Conservation (phyloP, 2,888 invertebrate genomes). For the Alitta virens region DNA sequence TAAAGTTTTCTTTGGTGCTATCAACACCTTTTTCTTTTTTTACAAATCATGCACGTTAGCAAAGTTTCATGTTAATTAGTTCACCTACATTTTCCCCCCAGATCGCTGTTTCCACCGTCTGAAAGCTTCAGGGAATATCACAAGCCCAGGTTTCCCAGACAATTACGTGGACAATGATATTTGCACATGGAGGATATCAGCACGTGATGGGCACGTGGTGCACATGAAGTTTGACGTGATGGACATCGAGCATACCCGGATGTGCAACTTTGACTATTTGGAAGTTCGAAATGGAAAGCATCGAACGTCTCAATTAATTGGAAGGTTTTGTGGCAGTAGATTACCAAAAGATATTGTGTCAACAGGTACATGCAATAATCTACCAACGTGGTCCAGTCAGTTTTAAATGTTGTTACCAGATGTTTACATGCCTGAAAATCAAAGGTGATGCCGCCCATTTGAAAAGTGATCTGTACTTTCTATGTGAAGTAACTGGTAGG, state of each 20-base stretch:
- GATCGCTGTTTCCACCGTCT: slow-evolving; percentile 15
- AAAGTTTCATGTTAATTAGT: no score
- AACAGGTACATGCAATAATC: slow-evolving; percentile 7
- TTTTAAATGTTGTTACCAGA: no score
- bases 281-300: slow-evolving; percentile 22
- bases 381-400: no score
- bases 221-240: slow-evolving; percentile 18
- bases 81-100: no score
- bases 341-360: slow-evolving; percentile 13
- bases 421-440: no score
- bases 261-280: slow-evolving; percentile 24
- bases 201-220: slow-evolving; percentile 6
- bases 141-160: slow-evolving; percentile 11
- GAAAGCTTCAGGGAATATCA: slow-evolving; percentile 14
- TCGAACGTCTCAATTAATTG: slow-evolving; percentile 15
- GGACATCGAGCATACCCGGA: slow-evolving; percentile 22
- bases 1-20: no score
- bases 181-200: slow-evolving; percentile 24
- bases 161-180: slow-evolving; percentile 13
- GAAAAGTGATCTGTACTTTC: no score
- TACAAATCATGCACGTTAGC: no score
- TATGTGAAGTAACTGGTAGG: no score
- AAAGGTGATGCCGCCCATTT: no score
- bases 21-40: no score
- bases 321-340: slow-evolving; percentile 20